A percentile compares a stretch with the other conserved stretches of the same genome.
phyloP scores from a whole-genome alignment of 37 sponge, comb jelly and placozoan species.

The Chondrosia reniformis region DNA sequence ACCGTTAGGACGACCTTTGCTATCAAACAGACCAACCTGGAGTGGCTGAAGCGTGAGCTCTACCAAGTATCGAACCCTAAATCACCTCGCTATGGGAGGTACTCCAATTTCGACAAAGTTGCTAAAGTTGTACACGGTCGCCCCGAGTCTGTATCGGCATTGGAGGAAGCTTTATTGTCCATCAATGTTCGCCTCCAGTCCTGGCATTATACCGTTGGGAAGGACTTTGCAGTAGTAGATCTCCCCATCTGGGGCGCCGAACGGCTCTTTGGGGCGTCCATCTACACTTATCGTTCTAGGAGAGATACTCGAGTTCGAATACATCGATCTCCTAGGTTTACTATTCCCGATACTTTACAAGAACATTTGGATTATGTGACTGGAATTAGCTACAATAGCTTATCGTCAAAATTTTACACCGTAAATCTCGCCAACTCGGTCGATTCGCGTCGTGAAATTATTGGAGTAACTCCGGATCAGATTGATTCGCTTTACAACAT shows the following conservation, averaged over 20 bases:
- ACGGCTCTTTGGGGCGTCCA: conserved; percentile 31
- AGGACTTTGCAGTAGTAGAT: conserved; percentile 54
- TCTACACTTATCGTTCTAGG: conserved; percentile 28
- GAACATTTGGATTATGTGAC: conserved; percentile 63
- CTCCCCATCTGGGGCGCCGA: conserved; percentile 38
- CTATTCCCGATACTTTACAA: conserved; percentile 27
- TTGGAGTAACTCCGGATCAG: conserved; percentile 28
- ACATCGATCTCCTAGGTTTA: conserved; percentile 12
- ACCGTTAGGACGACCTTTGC: conserved; percentile 37
- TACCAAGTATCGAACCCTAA: conserved; percentile 69
- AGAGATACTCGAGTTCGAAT: neutral
- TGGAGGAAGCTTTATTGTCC: conserved; percentile 17
- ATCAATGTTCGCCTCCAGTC: neutral
- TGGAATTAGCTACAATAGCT: conserved; percentile 52
- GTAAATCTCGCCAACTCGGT: neutral
- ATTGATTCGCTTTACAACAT: conserved; percentile 55
- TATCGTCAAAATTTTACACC: neutral
- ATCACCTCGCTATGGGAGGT: conserved; percentile 73
- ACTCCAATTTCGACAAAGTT: conserved; percentile 75
- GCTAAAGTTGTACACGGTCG: conserved; percentile 53
- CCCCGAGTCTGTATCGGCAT: conserved; percentile 48
- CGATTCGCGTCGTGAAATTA: neutral
- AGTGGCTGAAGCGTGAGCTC: conserved; percentile 58
- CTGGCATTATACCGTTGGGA: conserved; percentile 56
- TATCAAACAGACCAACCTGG: conserved; percentile 65